Evolutionary conservation across 2,113 vertebrate genomes (phyloP).

Genomic region (Pyrgilauda ruficollis): DNA sequence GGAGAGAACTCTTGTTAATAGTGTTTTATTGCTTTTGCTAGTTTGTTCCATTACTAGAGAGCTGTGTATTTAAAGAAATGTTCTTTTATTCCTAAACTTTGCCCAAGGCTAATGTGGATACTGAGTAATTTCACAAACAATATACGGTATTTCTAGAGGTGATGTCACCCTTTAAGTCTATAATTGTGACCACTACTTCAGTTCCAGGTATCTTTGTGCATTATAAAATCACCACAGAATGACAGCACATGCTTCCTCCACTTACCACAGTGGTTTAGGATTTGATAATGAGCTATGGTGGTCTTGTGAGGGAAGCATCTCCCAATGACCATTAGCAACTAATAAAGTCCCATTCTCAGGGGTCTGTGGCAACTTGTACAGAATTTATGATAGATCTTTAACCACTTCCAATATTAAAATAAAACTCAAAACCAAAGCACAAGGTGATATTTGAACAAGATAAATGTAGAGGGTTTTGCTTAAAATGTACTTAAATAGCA

Average conservation of each 20-base stretch:
- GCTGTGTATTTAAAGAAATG: neutral
- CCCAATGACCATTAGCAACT: neutral
- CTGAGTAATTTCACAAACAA: neutral
- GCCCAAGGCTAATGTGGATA: neutral
- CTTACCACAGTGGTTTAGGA: neutral
- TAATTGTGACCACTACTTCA: neutral
- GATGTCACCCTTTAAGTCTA: neutral
- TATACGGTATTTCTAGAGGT: neutral
- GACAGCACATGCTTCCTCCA: neutral
- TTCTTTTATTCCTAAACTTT: neutral
- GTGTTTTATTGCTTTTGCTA: neutral
- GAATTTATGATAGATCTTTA: neutral
- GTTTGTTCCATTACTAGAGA: neutral
- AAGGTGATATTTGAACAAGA: neutral
- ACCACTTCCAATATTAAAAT: neutral
- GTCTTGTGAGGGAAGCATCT: neutral
- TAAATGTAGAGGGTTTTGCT: neutral
- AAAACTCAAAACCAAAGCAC: neutral
- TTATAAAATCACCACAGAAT: neutral
- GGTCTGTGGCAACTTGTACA: neutral
- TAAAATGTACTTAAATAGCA: neutral
- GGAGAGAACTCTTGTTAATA: neutral
- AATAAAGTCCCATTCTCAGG: neutral
- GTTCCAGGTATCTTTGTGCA: neutral
- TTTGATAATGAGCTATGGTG: neutral